These are phyloP conservation scores for Lamproptera curius DNA, from an alignment of 2,888 invertebrate species.

Conservation along the genomic window DNA sequence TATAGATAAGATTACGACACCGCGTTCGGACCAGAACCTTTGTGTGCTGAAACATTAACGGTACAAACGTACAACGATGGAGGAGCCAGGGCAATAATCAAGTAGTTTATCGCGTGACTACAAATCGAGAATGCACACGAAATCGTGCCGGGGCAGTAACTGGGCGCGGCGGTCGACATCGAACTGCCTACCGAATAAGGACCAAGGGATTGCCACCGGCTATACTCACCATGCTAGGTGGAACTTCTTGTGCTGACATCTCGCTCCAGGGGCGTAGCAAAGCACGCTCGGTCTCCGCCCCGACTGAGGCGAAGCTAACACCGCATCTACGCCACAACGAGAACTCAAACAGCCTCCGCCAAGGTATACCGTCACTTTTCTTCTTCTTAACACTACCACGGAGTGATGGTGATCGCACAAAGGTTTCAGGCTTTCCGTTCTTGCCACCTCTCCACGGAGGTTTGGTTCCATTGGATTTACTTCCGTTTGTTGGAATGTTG, in stretches of 20 bases:
- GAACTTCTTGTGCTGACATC: conserved; percentile 52
- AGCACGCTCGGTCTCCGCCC: conserved; percentile 62
- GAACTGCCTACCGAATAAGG: conserved; percentile 60
- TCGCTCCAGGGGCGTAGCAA: conserved; percentile 62
- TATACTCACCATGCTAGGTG: conserved; percentile 56
- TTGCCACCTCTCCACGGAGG: conserved; percentile 71
- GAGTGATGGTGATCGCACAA: conserved; percentile 58
- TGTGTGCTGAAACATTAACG: conserved; percentile 16
- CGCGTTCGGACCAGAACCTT: conserved; percentile 20
- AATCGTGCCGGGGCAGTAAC: conserved; percentile 42
- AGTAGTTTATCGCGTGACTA: conserved; percentile 37
- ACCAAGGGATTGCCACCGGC: conserved; percentile 39
- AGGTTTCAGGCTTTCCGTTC: conserved; percentile 53
- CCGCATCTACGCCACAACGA: conserved; percentile 75
- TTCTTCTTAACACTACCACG: conserved; percentile 65
- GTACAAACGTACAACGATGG: conserved; percentile 29
- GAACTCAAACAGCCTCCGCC: conserved; percentile 77
- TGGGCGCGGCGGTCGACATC: conserved; percentile 40
- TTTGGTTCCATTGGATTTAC: conserved; percentile 51
- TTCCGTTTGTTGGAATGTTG: conserved; percentile 48
- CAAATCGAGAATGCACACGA: conserved; percentile 35
- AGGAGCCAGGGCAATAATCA: conserved; percentile 31
- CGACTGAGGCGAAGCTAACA: conserved; percentile 62
- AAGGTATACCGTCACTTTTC: conserved; percentile 65
- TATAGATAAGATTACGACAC: conserved; percentile 37